Evolutionary conservation across 2,797 vertebrate genomes (phyloP).

Genomic region (Sarcoramphus papa): DNA sequence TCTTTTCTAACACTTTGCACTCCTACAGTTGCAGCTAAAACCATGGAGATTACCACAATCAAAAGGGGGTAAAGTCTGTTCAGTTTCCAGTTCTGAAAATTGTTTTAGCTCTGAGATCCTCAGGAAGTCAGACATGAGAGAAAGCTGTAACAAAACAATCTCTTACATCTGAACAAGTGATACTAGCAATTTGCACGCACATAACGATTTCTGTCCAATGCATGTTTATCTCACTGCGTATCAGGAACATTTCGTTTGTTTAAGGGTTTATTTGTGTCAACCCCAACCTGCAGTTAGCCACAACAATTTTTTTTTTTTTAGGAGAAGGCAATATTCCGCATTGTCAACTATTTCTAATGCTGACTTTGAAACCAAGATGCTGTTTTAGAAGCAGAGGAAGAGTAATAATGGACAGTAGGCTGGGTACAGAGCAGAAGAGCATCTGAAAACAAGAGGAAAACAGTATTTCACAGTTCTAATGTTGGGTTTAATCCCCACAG

Average conservation of each 20-base stretch:
- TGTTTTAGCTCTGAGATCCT: neutral
- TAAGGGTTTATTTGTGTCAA: neutral
- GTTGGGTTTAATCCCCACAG: neutral
- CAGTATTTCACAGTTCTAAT: neutral
- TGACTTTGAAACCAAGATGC: neutral
- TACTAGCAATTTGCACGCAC: neutral
- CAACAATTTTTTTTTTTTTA: neutral
- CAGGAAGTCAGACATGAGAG: neutral
- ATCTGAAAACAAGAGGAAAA: neutral
- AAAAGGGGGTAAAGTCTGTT: neutral
- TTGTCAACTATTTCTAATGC: neutral
- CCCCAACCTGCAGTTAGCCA: neutral
- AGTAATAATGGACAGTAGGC: neutral
- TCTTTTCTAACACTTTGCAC: neutral
- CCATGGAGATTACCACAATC: neutral
- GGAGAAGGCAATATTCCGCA: neutral
- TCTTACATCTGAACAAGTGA: neutral
- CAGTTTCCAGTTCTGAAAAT: neutral
- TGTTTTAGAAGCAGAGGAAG: neutral
- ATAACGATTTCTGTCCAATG: neutral
- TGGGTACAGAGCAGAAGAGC: neutral
- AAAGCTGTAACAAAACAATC: neutral
- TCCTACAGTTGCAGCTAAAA: neutral
- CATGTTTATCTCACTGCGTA: neutral
- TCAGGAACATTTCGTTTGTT: neutral